Evolutionary conservation across 2,888 invertebrate species (phyloP).

Genomic region (Apoda limacodes): DNA sequence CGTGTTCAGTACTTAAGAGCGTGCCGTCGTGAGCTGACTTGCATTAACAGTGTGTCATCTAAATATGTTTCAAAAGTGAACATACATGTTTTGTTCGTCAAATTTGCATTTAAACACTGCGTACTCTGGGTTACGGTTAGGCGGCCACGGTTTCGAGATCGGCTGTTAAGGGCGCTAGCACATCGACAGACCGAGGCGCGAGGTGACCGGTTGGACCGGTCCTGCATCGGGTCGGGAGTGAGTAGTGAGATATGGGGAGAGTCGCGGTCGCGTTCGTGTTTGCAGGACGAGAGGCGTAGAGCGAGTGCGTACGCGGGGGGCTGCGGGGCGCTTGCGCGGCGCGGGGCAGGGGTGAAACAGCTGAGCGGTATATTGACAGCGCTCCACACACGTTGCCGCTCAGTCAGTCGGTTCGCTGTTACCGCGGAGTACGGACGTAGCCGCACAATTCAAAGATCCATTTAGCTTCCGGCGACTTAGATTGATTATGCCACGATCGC

Average conservation of each 20-base stretch:
- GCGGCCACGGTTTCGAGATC: constrained; percentile 19
- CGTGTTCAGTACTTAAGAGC: constrained; percentile 8
- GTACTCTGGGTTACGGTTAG: constrained; percentile 27
- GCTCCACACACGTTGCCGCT: constrained; percentile 56
- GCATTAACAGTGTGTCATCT: too few species aligned
- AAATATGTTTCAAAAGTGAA: constrained; percentile 20
- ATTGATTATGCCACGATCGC: constrained; percentile 58
- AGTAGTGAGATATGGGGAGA: constrained; percentile 6
- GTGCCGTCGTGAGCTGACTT: neutral
- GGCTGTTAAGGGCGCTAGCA: constrained; percentile 19
- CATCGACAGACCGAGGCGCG: constrained; percentile 15
- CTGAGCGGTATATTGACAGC: constrained; percentile 74
- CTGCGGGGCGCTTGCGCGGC: constrained; percentile 40
- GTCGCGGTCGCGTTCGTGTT: constrained; percentile 22
- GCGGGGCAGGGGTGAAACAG: constrained; percentile 61
- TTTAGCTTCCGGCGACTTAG: too few species aligned
- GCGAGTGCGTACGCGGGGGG: constrained; percentile 18
- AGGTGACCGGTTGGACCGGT: too few species aligned
- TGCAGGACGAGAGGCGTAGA: constrained; percentile 19
- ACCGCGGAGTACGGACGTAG: constrained; percentile 59
- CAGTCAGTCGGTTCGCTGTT: constrained; percentile 69
- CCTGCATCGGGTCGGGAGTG: constrained; percentile 9
- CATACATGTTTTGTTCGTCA: constrained; percentile 19
- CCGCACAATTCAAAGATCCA: too few species aligned
- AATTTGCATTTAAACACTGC: constrained; percentile 29